Base-by-base conservation (phyloP, 2,113 vertebrate genomes). In the Rostratula benghalensis region DNA sequence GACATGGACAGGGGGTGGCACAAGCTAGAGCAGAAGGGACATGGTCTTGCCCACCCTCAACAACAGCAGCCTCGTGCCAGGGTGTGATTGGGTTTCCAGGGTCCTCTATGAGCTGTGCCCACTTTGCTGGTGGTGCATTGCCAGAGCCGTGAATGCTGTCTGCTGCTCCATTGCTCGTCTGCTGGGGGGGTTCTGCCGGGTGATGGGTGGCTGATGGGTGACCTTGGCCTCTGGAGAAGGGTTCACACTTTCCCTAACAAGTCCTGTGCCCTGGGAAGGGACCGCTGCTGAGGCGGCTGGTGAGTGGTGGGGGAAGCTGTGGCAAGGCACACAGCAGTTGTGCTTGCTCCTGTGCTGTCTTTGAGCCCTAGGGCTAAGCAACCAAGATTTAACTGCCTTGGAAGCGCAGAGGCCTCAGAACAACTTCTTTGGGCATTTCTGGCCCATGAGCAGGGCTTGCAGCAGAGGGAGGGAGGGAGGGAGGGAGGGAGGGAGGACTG, bases 41-140 rank as follows among this genome's bases (percentile, higher is more conserved):
- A 6, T 35, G 33, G 30, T 46, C 28, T 63, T 48, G 30, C 54
- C 14, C 2, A 10, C 22, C 24, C 8, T 57, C 24, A 8, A 7
- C 43, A 65, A 30, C 28, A 41, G 41, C 2, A 5, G 16, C 31
- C 8, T 65, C 7, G 3, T 18, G 21, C 31, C 2, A 1, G 35
- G 24, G 3, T 64, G 23, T 15, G 20, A 39, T 11, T 1, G 1
- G 24, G 22, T 37, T 37, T 33, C 22, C n/a, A 27, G 5, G 11
- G 11, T 46, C 53, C 1, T 0, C 50, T 45, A 24, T 2, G 3
- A 59, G 31, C 53, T 3, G 3, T 28, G 48, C 19, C 57, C 2
- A 1, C 56, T 51, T 61, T 45, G 39, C 33, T 76, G 37, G 13
- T 2, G 3, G 22, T 31, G 19, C 25, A 6, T 51, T 67, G 45